These are phyloP conservation scores for Eupithecia subfuscata DNA, from an alignment of 2,888 invertebrate genomes.

Conservation along the genomic window DNA sequence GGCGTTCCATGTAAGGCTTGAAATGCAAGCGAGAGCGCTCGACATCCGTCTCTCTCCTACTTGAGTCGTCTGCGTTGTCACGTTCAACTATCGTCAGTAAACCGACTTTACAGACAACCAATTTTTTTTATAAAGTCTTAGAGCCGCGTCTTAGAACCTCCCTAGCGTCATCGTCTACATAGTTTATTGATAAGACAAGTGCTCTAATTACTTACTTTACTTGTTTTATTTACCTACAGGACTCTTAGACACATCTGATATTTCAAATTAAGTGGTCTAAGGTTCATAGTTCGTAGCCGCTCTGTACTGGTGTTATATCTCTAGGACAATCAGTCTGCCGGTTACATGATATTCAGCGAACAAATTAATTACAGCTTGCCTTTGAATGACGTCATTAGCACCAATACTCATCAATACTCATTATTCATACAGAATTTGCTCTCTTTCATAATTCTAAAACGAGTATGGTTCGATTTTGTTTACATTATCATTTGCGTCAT, in stretches of 20 bases:
- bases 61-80: no score
- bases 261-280: neutral
- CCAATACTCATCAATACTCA: constrained; percentile 54
- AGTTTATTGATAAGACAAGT: no score
- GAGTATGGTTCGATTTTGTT: constrained; percentile 26
- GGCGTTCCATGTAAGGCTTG: no score
- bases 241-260: neutral
- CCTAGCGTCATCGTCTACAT: neutral
- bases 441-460: constrained; percentile 9
- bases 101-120: no score
- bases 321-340: constrained; percentile 10
- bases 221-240: no score
- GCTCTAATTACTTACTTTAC: no score
- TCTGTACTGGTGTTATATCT: constrained; percentile 2
- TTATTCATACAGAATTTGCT: constrained; percentile 56
- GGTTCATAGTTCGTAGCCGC: neutral
- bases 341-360: constrained; percentile 20
- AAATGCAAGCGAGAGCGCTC: no score
- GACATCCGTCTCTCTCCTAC: no score
- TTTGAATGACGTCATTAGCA: constrained; percentile 51
- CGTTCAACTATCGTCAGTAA: no score
- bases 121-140: no score
- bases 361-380: constrained; percentile 25
- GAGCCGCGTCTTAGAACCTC: no score
- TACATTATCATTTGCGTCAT: constrained; percentile 16